Evolutionary conservation across 2,888 invertebrate genomes (phyloP).

Genomic region (Drosophila algonquin): DNA sequence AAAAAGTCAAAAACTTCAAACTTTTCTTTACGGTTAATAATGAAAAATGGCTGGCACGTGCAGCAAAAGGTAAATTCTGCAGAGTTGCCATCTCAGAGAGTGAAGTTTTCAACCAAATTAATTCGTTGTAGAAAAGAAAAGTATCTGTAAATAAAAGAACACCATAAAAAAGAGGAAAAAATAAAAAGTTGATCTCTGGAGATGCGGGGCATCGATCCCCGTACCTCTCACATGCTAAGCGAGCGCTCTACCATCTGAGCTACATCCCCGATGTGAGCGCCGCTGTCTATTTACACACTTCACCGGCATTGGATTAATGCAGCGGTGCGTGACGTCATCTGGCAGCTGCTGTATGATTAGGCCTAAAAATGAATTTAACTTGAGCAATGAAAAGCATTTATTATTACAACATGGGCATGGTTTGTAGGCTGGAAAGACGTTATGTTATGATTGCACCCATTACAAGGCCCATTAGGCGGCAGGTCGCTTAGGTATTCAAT

Average conservation of each 20-base stretch:
- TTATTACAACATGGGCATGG: conserved; percentile 23
- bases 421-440: conserved; percentile 19
- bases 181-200: conserved; percentile 50
- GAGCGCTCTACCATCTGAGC: conserved; percentile 85
- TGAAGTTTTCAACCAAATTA: background rate
- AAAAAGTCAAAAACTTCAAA: conserved; percentile 52
- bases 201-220: conserved; percentile 84
- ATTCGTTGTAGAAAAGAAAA: background rate
- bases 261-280: conserved; percentile 80
- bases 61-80: conserved; percentile 16
- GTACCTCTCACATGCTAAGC: conserved; percentile 84
- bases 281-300: background rate
- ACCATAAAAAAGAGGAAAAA: background rate
- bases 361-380: background rate
- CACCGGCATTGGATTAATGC: background rate
- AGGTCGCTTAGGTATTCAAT: conserved; percentile 1
- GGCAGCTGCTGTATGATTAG: background rate
- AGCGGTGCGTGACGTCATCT: no score
- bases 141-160: background rate
- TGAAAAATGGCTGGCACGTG: conserved; percentile 81
- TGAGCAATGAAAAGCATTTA: conserved; percentile 7
- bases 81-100: conserved; percentile 7
- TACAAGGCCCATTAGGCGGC: conserved; percentile 67
- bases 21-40: conserved; percentile 63
- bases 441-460: conserved; percentile 38